Conservation (phyloP, 2,888 invertebrate genomes). For the Trichopria drosophilae region DNA sequence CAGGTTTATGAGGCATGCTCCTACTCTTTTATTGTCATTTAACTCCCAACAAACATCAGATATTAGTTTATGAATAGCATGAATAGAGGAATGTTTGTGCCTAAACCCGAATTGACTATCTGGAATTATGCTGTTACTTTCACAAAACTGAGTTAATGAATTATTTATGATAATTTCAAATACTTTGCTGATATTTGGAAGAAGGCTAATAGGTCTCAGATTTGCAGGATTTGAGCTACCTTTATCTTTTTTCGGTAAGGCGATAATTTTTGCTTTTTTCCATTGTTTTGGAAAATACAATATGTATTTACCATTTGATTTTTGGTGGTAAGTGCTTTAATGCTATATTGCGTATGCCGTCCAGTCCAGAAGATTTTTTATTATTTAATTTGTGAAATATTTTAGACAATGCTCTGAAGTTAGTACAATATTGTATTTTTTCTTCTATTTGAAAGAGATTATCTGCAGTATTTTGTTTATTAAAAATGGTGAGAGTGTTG, state of each 20-base stretch:
- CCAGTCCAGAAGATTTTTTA: slow-evolving; percentile 29
- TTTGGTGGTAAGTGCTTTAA: slow-evolving; percentile 33
- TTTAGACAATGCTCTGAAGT: no score
- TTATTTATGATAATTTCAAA: slow-evolving; percentile 34
- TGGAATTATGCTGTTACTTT: slow-evolving; percentile 23
- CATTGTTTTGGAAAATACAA: slow-evolving; percentile 39
- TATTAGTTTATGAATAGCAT: slow-evolving; percentile 27
- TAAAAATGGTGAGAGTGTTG: no score
- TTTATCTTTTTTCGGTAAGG: slow-evolving; percentile 29
- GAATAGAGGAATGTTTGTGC: slow-evolving; percentile 27
- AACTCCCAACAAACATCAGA: slow-evolving; percentile 19
- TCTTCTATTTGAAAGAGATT: no score
- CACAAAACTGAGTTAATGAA: not conserved
- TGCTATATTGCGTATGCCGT: slow-evolving; percentile 24
- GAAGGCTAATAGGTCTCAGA: slow-evolving; percentile 37
- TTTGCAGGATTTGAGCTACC: slow-evolving; percentile 15
- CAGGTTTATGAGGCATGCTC: slow-evolving; percentile 25
- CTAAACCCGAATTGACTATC: slow-evolving; percentile 35
- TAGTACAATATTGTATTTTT: no score
- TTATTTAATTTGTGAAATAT: slow-evolving; percentile 20
- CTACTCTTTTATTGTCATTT: slow-evolving; percentile 12
- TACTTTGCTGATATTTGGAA: slow-evolving; percentile 38
- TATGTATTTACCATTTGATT: no score
- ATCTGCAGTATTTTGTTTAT: no score
- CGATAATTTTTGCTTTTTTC: slow-evolving; percentile 37